phyloP scores from a whole-genome alignment of 2,113 vertebrate genomes.

The Lonchura striata region DNA sequence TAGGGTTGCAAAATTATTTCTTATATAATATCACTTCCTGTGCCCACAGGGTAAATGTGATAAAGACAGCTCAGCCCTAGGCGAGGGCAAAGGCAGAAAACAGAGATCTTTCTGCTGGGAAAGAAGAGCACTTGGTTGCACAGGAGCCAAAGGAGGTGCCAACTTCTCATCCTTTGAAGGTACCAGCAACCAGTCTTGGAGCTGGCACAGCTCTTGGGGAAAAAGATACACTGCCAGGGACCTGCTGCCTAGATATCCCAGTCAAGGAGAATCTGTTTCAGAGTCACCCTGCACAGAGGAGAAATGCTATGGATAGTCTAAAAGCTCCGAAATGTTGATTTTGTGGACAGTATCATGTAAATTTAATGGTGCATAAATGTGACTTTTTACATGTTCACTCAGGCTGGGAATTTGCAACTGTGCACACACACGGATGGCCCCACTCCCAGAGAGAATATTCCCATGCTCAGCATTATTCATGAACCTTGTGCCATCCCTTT shows the following conservation, averaged over 20 bases:
- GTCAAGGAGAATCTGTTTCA: background rate
- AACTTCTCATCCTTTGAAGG: slow-evolving; percentile 1
- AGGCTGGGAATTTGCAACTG: background rate
- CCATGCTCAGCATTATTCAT: background rate
- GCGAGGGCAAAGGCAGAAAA: slow-evolving; percentile 32
- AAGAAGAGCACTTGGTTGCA: background rate
- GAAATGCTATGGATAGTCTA: background rate
- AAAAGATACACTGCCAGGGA: background rate
- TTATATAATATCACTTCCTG: slow-evolving; percentile 50
- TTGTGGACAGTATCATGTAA: background rate
- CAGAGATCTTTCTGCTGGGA: slow-evolving; percentile 19
- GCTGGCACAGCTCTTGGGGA: background rate
- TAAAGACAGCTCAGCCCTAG: slow-evolving; percentile 1
- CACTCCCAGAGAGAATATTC: background rate
- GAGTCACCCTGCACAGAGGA: background rate
- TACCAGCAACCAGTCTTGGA: background rate
- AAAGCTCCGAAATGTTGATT: background rate
- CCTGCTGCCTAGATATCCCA: background rate
- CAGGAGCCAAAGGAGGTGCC: background rate
- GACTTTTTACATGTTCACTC: background rate
- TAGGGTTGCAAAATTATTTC: slow-evolving; percentile 42
- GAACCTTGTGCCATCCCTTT: background rate
- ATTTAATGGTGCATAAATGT: background rate
- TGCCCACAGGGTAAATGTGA: slow-evolving; percentile 1
- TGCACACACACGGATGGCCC: fast-evolving